These are phyloP conservation scores for Thera obeliscata DNA, from an alignment of 2,888 invertebrate species.

Conservation along the genomic window DNA sequence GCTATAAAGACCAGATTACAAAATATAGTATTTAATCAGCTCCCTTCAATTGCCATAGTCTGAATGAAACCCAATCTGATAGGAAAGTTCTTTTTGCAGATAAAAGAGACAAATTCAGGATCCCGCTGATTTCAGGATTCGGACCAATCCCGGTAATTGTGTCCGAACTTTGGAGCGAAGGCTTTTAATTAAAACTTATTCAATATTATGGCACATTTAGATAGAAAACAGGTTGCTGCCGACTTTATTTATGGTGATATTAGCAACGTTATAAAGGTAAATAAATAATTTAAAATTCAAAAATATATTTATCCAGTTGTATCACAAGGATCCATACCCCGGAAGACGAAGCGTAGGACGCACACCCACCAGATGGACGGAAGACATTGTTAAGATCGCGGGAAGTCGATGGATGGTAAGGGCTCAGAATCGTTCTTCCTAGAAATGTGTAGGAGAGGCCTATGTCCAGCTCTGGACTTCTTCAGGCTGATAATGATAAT, in stretches of 20 bases:
- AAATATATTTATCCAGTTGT: no score
- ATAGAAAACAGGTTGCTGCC: constrained; percentile 6
- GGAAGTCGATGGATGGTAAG: no score
- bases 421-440: no score
- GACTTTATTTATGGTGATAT: not conserved
- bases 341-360: no score
- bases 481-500: no score
- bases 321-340: no score
- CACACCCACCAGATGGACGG: no score
- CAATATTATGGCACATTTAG: constrained; percentile 62
- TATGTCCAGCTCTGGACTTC: no score
- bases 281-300: no score
- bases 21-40: not conserved
- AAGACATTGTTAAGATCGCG: no score
- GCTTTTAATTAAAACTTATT: constrained; percentile 82
- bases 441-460: no score
- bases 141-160: constrained; percentile 70
- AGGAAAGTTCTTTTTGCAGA: constrained; percentile 18
- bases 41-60: not conserved
- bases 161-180: constrained; percentile 63
- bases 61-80: not conserved
- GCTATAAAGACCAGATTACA: not conserved
- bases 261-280: no score
- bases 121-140: constrained; percentile 47
- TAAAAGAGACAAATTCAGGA: constrained; percentile 46